phyloP scores from a whole-genome alignment of 2,797 vertebrate genomes.

The Poecile montanus region DNA sequence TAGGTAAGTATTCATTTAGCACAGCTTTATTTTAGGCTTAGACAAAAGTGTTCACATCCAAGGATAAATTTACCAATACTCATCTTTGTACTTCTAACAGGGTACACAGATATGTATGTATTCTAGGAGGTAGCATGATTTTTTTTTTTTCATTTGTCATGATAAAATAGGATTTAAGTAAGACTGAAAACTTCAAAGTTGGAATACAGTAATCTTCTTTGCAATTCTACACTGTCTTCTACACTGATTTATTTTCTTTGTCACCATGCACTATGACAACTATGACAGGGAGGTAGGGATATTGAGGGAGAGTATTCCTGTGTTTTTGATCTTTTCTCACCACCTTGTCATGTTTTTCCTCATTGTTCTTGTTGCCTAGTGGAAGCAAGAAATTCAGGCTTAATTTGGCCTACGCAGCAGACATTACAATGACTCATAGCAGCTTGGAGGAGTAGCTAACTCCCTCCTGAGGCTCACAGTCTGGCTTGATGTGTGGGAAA shows the following conservation, averaged over 20 bases:
- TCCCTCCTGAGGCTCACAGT: conserved; percentile 19
- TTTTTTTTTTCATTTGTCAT: neutral
- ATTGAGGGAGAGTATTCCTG: neutral
- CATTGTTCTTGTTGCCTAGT: conserved; percentile 27
- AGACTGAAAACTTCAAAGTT: neutral
- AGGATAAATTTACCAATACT: neutral
- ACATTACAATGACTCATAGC: conserved; percentile 50
- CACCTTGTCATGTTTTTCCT: conserved; percentile 17
- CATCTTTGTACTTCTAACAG: neutral
- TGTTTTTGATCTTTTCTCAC: conserved; percentile 49
- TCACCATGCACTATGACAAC: neutral
- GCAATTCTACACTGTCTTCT: neutral
- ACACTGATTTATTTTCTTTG: neutral
- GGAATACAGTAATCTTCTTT: neutral
- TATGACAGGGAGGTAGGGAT: neutral
- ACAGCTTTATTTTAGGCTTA: neutral
- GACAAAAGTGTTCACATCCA: neutral
- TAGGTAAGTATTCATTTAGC: neutral
- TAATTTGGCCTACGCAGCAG: conserved; percentile 29
- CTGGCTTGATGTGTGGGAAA: conserved; percentile 56
- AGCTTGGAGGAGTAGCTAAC: conserved; percentile 33
- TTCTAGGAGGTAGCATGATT: neutral
- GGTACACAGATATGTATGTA: neutral
- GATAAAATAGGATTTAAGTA: neutral
- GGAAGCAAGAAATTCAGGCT: conserved; percentile 69